Evolutionary conservation across 2,888 invertebrate species (phyloP), one percentile per base, ranked within the genome.

Genomic region (Xiphydria camelus): DNA sequence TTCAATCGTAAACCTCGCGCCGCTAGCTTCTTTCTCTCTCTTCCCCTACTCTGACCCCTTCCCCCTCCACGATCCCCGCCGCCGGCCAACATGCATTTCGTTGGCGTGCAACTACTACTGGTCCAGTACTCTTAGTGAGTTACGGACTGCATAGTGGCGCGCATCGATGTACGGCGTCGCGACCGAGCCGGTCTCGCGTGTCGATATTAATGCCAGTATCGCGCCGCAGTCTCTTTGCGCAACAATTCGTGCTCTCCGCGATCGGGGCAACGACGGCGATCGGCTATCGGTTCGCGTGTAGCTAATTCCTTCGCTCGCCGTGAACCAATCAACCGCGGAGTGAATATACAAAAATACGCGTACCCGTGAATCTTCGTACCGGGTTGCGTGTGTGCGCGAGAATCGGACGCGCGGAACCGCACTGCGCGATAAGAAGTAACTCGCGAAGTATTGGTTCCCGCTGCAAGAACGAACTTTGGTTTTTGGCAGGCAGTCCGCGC

Each of bases 81-180:
- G 53, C 56, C 42, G 50, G 53, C 57, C 52, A 47, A 57, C 60
- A 53, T 62, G 61, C 63, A 65, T 55, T 62, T 61, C 59, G 57
- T 55, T 58, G 55, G 59, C 57, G 61, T 57, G 59, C 52, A 52
- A 57, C 55, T 45, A 62, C 57, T 61, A 60, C 59, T n/a, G n/a
- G n/a, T n/a, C n/a, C 63, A 60, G 50, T 55, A 49, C 57, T 57
- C 57, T 67, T 61, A 70, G 66, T 70, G 58, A 69, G 68, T 68
- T 67, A 66, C 68, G 64, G 59, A 64, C 70, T 59, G 59, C 57
- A 64, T 59, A 47, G 51, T 59, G 53, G 64, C 57, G 62, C 49
- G 54, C 57, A 42, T 64, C 61, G 50, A 34, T 38, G 49, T 49
- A 29, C 29, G 29, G 4, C 29, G 12, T 25, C 39, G 45, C 29